These are phyloP conservation scores for Craniophora ligustri DNA, from an alignment of 2,888 invertebrate genomes.

Conservation along the genomic window DNA sequence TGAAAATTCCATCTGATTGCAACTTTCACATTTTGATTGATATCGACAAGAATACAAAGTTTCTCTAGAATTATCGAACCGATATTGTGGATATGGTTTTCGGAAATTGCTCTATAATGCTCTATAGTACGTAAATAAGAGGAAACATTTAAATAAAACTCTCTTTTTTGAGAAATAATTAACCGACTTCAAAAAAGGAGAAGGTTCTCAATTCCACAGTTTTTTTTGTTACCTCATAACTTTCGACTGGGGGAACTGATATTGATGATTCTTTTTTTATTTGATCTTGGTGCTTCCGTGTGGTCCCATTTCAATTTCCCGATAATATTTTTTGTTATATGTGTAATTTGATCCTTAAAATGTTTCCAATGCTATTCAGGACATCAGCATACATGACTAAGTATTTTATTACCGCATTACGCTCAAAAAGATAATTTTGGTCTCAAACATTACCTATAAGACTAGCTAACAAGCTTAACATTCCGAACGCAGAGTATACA, in stretches of 20 bases:
- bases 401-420: neutral
- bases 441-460: slow-evolving; percentile 8
- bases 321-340: too few relatives aligned
- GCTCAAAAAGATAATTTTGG: slow-evolving; percentile 9
- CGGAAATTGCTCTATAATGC: neutral
- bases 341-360: neutral
- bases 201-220: too few relatives aligned
- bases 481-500: neutral
- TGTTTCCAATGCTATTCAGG: neutral
- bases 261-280: too few relatives aligned
- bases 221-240: too few relatives aligned
- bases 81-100: neutral
- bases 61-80: neutral
- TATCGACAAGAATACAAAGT: neutral
- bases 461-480: slow-evolving; percentile 6
- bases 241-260: too few relatives aligned
- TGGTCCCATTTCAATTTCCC: too few relatives aligned
- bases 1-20: slow-evolving; percentile 2
- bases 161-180: neutral
- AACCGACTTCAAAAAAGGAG: too few relatives aligned
- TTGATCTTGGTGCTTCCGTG: too few relatives aligned
- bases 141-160: too few relatives aligned
- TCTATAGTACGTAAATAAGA: too few relatives aligned
- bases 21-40: slow-evolving; percentile 27
- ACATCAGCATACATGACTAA: neutral